A percentile compares a stretch with the other conserved stretches of the same genome.
These are phyloP conservation scores for Callosobruchus maculatus DNA, from an alignment of 2,888 invertebrate genomes.

Conservation along the genomic window DNA sequence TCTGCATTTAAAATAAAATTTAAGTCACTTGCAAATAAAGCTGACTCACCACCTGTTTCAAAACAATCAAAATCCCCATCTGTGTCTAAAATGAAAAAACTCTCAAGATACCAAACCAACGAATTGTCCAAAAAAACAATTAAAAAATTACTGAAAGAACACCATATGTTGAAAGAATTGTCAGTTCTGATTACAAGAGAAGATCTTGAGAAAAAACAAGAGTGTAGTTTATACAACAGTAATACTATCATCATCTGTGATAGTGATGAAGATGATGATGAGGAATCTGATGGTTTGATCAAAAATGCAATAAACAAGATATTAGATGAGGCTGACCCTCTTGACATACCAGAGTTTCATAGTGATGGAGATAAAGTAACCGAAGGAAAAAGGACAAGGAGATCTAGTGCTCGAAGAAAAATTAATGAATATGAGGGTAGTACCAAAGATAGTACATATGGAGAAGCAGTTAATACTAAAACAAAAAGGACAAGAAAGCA, in stretches of 20 bases:
- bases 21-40: neutral
- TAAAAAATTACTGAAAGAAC: neutral
- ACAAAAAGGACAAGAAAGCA: neutral
- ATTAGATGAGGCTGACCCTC: neutral
- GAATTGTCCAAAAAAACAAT: neutral
- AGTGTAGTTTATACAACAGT: neutral
- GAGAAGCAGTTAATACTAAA: neutral
- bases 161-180: neutral
- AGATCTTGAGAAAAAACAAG: neutral
- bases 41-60: neutral
- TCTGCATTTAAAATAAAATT: neutral
- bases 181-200: neutral
- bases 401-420: neutral
- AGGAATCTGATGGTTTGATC: neutral
- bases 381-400: neutral
- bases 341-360: neutral
- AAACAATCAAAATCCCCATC: neutral
- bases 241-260: neutral
- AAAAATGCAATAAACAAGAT: neutral
- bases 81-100: neutral
- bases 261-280: neutral
- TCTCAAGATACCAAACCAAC: neutral
- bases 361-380: neutral
- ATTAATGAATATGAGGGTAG: neutral
- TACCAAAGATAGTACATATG: too few species aligned